These are phyloP conservation scores for Paracyclopina nana DNA, from an alignment of 1,140 invertebrate genomes.

Conservation along the genomic window DNA sequence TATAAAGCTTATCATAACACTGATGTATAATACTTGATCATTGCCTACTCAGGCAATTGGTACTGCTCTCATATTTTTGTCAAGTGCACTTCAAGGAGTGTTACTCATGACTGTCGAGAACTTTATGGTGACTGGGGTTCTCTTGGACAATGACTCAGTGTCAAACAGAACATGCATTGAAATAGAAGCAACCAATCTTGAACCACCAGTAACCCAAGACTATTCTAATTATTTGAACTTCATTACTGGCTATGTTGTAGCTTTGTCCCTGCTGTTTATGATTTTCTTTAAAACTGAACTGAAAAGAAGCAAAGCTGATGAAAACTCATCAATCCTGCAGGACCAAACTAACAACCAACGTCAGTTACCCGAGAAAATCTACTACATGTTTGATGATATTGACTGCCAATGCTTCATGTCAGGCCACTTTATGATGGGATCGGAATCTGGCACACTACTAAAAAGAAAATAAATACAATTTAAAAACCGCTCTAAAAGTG, in stretches of 20 bases:
- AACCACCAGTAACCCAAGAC: background rate
- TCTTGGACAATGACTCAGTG: background rate
- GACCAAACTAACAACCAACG: too few species aligned
- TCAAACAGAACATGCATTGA: background rate
- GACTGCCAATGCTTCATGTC: too few species aligned
- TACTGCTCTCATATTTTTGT: background rate
- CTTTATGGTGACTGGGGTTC: background rate
- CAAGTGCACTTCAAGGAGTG: background rate
- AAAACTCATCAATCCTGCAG: too few species aligned
- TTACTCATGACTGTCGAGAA: background rate
- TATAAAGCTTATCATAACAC: too few species aligned
- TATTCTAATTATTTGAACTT: background rate
- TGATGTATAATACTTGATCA: too few species aligned
- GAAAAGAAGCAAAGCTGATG: background rate
- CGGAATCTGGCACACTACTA: too few species aligned
- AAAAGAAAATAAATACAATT: too few species aligned
- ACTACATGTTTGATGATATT: too few species aligned
- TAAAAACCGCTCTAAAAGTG: too few species aligned
- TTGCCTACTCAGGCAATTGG: too few species aligned
- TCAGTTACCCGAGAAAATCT: too few species aligned
- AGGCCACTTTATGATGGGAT: too few species aligned
- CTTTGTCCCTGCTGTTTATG: background rate
- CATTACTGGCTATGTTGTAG: background rate
- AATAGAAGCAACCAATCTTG: background rate
- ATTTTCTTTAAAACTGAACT: slow-evolving; percentile 8